phyloP scores from a whole-genome alignment of 2,797 vertebrate species.

The Phoxinus dragarum region DNA sequence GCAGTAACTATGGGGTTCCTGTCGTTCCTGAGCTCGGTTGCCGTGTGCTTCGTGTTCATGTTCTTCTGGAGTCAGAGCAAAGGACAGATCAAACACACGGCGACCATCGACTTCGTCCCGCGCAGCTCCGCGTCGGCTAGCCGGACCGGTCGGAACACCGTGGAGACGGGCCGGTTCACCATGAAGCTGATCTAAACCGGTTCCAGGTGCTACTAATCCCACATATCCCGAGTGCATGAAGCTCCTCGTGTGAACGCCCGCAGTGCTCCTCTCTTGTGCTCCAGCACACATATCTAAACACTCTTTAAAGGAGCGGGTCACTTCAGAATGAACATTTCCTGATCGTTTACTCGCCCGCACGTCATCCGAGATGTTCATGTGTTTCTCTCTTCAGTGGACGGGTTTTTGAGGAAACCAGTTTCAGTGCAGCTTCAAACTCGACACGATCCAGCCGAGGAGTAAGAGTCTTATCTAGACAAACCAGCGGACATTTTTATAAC shows the following conservation, averaged over 20 bases:
- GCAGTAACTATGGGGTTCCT: conserved; percentile 85
- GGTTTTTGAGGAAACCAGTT: too few species aligned
- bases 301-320: too few species aligned
- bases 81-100: conserved; percentile 84
- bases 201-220: not conserved
- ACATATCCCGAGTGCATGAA: not conserved
- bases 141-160: conserved; percentile 54
- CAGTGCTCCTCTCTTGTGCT: too few species aligned
- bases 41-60: conserved; percentile 87
- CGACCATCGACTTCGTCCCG: conserved; percentile 84
- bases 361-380: too few species aligned
- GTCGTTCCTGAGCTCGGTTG: conserved; percentile 88
- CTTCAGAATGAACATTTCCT: too few species aligned
- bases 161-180: conserved; percentile 76
- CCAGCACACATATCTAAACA: too few species aligned
- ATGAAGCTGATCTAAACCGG: conserved; percentile 81
- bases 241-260: not conserved
- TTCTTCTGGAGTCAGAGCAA: conserved; percentile 88
- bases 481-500: too few species aligned
- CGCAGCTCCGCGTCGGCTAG: conserved; percentile 65
- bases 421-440: too few species aligned
- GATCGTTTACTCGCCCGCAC: too few species aligned
- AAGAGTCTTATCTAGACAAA: too few species aligned
- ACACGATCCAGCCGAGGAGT: too few species aligned
- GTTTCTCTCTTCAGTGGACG: too few species aligned